A percentile compares a stretch with the other conserved stretches of the same genome.
phyloP scores from a whole-genome alignment of 2,888 invertebrate species.

The Drosophila meridiana region DNA sequence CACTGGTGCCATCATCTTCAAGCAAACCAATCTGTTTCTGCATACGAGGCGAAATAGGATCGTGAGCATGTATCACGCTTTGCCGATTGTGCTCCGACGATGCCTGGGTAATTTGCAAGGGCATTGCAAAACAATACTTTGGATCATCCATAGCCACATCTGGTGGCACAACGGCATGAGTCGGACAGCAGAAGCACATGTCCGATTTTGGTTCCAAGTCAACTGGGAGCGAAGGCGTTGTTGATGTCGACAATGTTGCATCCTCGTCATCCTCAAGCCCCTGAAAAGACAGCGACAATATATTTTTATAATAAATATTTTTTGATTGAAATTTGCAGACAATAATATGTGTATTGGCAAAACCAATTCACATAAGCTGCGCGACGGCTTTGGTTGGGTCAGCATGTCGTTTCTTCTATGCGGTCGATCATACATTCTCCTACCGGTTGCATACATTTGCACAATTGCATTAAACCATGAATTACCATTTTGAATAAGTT shows the following conservation, averaged over 20 bases:
- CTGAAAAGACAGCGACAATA: constrained; percentile 40
- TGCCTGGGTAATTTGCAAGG: constrained; percentile 62
- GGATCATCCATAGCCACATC: constrained; percentile 70
- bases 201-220: constrained; percentile 70
- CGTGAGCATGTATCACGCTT: constrained; percentile 75
- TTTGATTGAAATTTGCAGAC: too few relatives aligned
- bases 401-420: too few relatives aligned
- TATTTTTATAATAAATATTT: not conserved
- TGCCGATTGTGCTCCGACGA: constrained; percentile 70
- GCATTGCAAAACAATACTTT: constrained; percentile 55
- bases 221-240: constrained; percentile 82
- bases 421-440: not conserved
- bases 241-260: constrained; percentile 87
- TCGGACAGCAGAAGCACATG: constrained; percentile 76
- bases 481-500: not conserved
- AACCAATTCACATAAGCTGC: too few relatives aligned
- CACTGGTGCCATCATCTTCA: constrained; percentile 53
- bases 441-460: not conserved
- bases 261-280: constrained; percentile 86
- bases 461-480: not conserved
- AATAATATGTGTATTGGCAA: too few relatives aligned
- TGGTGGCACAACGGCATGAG: constrained; percentile 73
- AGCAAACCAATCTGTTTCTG: constrained; percentile 84
- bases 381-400: too few relatives aligned
- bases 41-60: constrained; percentile 82